Percentiles rank a stretch among this genome's conserved stretches.
Evolutionary conservation across 2,797 vertebrate genomes (phyloP).

Genomic region (Dallia pectoralis): DNA sequence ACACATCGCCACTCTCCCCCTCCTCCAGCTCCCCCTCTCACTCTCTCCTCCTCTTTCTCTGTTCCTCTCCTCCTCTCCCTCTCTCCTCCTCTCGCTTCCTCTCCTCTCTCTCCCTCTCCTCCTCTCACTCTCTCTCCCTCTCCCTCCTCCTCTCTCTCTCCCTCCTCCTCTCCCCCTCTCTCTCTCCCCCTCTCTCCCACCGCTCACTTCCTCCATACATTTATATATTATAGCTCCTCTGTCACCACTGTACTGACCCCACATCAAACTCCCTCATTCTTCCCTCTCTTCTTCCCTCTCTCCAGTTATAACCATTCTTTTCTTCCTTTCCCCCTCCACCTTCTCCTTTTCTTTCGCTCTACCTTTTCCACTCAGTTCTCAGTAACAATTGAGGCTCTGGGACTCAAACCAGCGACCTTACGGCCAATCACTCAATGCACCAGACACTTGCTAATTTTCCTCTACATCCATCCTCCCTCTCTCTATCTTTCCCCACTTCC

Average conservation of each 20-base stretch:
- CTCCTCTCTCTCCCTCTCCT: conserved; percentile 46
- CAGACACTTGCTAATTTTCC: too few relatives aligned
- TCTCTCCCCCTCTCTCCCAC: conserved; percentile 43
- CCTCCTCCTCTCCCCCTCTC: too few relatives aligned
- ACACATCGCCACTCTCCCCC: conserved; percentile 65
- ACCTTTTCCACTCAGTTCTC: neutral
- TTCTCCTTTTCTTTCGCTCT: neutral
- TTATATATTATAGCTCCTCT: conserved; percentile 42
- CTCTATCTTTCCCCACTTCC: too few relatives aligned
- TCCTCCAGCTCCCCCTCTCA: neutral
- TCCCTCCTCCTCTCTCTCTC: conserved; percentile 42
- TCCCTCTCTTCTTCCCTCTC: conserved; percentile 17
- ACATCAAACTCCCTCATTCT: neutral
- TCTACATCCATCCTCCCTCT: too few relatives aligned
- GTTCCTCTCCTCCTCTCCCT: conserved; percentile 24
- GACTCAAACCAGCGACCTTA: too few relatives aligned
- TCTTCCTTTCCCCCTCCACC: neutral
- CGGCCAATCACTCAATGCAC: too few relatives aligned
- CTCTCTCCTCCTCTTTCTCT: conserved; percentile 25
- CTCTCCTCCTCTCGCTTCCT: neutral
- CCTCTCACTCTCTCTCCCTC: conserved; percentile 40
- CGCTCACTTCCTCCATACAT: neutral
- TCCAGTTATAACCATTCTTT: too few relatives aligned
- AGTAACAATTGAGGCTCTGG: too few relatives aligned
- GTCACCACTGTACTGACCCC: conserved; percentile 41